Evolutionary conservation across 2,888 invertebrate species (phyloP).

Genomic region (Aphodius granarius): DNA sequence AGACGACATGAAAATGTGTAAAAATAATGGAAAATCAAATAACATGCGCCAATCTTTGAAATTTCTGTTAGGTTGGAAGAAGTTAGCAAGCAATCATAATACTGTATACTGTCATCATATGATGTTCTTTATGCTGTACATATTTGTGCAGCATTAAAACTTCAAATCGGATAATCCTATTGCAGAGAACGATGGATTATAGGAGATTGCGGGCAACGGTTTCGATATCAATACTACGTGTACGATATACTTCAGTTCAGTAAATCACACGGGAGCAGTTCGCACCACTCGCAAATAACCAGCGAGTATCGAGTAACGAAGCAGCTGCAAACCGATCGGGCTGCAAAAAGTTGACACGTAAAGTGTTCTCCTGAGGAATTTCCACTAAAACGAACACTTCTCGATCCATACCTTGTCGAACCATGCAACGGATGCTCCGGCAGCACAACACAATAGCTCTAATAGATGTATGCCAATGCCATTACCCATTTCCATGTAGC

Average conservation of each 20-base stretch:
- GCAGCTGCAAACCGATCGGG: neutral
- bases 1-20: too few relatives aligned
- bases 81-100: too few relatives aligned
- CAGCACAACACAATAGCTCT: neutral
- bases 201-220: neutral
- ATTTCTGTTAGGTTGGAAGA: too few relatives aligned
- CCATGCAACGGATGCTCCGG: too few relatives aligned
- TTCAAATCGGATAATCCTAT: neutral
- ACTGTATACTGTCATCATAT: too few relatives aligned
- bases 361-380: neutral
- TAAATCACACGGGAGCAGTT: neutral
- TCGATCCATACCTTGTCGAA: neutral
- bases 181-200: neutral
- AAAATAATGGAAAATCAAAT: too few relatives aligned
- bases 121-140: too few relatives aligned
- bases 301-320: neutral
- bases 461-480: neutral
- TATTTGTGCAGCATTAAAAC: too few relatives aligned
- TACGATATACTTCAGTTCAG: neutral
- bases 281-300: neutral
- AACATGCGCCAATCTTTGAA: too few relatives aligned
- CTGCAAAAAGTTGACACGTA: neutral
- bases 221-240: neutral
- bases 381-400: neutral
- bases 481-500: too few relatives aligned